Percentiles rank a stretch among this genome's conserved stretches.
These are phyloP conservation scores for Sicus ferrugineus DNA, from an alignment of 2,888 invertebrate genomes.

Conservation along the genomic window DNA sequence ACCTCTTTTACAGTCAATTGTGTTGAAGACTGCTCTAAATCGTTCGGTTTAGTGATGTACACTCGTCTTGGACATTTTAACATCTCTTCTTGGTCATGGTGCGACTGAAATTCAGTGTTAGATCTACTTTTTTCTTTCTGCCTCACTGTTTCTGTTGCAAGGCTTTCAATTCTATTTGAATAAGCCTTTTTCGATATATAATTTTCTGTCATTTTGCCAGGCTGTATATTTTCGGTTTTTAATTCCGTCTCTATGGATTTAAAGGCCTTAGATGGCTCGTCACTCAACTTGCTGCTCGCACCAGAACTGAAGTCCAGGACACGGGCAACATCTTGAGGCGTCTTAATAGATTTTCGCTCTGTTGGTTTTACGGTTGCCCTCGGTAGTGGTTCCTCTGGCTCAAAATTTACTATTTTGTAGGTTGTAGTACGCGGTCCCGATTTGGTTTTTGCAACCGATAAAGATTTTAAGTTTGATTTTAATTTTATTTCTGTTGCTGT, in stretches of 20 bases:
- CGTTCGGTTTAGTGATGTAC: no score
- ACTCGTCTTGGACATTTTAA: no score
- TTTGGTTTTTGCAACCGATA: neutral
- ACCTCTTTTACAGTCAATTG: no score
- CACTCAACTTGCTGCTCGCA: neutral
- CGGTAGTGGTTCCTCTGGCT: neutral
- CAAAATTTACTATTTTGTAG: neutral
- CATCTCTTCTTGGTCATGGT: no score
- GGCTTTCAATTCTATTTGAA: neutral
- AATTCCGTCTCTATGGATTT: no score
- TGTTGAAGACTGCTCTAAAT: neutral
- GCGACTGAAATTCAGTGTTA: neutral
- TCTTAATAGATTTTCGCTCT: slow-evolving; percentile 28
- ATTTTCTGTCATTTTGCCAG: neutral
- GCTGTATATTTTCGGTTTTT: no score
- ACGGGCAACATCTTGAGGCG: slow-evolving; percentile 40
- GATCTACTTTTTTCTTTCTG: neutral
- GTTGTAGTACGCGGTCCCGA: neutral
- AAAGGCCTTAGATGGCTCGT: neutral
- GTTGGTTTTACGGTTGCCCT: neutral
- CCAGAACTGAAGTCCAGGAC: slow-evolving; percentile 39
- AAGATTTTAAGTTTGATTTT: neutral
- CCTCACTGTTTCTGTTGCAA: neutral
- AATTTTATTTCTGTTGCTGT: neutral
- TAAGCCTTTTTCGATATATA: neutral